Evolutionary conservation across 64 coral and sea anemone species (phyloP).

Genomic region (Cladopsammia gracilis): DNA sequence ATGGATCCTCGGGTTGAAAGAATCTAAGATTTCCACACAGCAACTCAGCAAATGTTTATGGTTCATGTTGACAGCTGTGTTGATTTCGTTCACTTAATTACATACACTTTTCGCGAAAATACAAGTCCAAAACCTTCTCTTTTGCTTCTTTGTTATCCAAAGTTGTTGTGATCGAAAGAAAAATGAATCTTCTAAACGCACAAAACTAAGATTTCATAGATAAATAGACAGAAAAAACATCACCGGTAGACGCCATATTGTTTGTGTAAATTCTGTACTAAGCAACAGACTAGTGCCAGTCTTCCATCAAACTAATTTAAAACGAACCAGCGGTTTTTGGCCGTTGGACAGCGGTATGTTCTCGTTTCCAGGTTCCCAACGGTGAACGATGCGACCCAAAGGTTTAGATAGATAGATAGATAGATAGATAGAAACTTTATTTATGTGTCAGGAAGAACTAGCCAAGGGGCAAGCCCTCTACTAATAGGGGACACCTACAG

Average conservation of each 20-base stretch:
- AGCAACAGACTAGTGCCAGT: constrained; percentile 47
- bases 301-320: not conserved
- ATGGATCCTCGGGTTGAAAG: constrained; percentile 79
- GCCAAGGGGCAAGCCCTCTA: too few relatives aligned
- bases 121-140: not conserved
- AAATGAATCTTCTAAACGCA: too few relatives aligned
- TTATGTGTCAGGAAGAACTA: too few relatives aligned
- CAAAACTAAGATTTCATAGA: not conserved
- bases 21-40: constrained; percentile 76
- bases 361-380: too few relatives aligned
- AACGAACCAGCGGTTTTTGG: not conserved
- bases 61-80: too few relatives aligned
- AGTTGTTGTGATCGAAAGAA: not conserved
- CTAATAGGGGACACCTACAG: too few relatives aligned
- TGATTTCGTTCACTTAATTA: not conserved
- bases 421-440: too few relatives aligned
- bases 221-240: not conserved
- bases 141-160: not conserved
- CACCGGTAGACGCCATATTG: constrained; percentile 8
- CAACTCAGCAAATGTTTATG: constrained; percentile 73
- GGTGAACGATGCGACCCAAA: too few relatives aligned
- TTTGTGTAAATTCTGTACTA: constrained; percentile 11
- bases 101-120: not conserved
- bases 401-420: too few relatives aligned
- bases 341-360: not conserved